Base-by-base conservation (phyloP, 1,140 invertebrate species). In the Pogonomyrmex californicus region DNA sequence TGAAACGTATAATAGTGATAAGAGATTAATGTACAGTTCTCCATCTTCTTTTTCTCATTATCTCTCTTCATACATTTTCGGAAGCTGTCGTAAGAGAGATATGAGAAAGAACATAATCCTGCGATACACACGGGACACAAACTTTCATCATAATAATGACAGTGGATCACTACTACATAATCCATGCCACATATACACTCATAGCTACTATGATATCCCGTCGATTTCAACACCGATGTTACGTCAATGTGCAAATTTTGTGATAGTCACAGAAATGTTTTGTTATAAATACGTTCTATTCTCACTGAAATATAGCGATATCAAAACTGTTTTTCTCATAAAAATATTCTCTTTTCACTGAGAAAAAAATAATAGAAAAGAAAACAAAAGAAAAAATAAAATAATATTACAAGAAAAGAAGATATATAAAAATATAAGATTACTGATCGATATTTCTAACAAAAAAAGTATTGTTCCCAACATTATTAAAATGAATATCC, bases 1-100 rank as follows among this genome's bases (percentile, higher is more conserved):
- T 63, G 30, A 63, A 66, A 75, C 54, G 76, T 86, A 87, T 75
- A 88, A 91, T 87, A 49, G 36, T 77, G 70, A 82, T 87, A 87
- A 86, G 75, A 88, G 54, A 78, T 90, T 90, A 90, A 91, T 90
- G 75, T 88, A 85, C 58, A 60, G 75, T 51, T 56, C 56, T 71
- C 3, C 7, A n/a, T 62, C 60, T 88, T 90, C 75, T 86, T 85
- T 85, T 83, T 87, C 33, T 88, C 78, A 73, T 91, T 89, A 86
- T 87, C 85, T 79, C 51, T 85, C 36, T 81, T 14, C 17, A 83
- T 82, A 82, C 41, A 82, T 73, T 83, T 83, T 83, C 41, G 68
- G 79, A 75, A 83, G 30, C 33, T 73, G 12, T 60, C 41, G 54
- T 60, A 73, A 73, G 41, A 58, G 41, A 83, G 41, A 81, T 81